Base-by-base conservation (phyloP, 1,140 invertebrate species). In the Ceratosolen fusciceps region DNA sequence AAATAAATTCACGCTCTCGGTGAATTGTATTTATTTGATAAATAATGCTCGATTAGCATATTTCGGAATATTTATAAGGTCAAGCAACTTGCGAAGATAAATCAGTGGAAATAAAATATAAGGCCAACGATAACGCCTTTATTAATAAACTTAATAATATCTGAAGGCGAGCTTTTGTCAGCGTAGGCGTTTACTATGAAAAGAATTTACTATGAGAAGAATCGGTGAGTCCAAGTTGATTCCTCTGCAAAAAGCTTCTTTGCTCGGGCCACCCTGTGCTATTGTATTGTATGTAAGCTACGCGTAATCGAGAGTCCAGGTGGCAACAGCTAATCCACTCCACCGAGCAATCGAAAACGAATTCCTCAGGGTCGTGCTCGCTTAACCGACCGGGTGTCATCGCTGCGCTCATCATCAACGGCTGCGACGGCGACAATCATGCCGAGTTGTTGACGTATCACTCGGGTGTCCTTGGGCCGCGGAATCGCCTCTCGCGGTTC, bases 391-490 rank as follows among this genome's bases (percentile, higher is more conserved):
- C 70, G 73, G 71, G 37, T 37, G 37, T 12, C 52, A 60, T 62
- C 60, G 31, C 21, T 8, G 10, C 16, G n/a, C n/a, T n/a, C n/a
- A n/a, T n/a, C n/a, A n/a, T 47, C 43, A 16, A 16, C 14, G 49
- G 49, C 49, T 52, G 12, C 49, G 49, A 8, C 10, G 5, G 12
- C 14, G 49, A 82, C 83, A 86, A 86, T 82, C 85, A 86, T 83
- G 84, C 83, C 85, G 84, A n/a, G n/a, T n/a, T n/a, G n/a, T n/a
- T n/a, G n/a, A n/a, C n/a, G n/a, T n/a, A 85, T 87, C 85, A 83
- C 74, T 83, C 86, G 81, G 79, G 84, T 83, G 87, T 88, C 87
- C 87, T 89, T 89, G 88, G 84, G 52, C 87, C 83, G 85, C 87
- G 87, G 86, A 88, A 88, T 88, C 82, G 83, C 62, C 43, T 12